These are phyloP conservation scores for Pachliopta kotzebuea DNA, from an alignment of 2,888 invertebrate species.

Conservation along the genomic window DNA sequence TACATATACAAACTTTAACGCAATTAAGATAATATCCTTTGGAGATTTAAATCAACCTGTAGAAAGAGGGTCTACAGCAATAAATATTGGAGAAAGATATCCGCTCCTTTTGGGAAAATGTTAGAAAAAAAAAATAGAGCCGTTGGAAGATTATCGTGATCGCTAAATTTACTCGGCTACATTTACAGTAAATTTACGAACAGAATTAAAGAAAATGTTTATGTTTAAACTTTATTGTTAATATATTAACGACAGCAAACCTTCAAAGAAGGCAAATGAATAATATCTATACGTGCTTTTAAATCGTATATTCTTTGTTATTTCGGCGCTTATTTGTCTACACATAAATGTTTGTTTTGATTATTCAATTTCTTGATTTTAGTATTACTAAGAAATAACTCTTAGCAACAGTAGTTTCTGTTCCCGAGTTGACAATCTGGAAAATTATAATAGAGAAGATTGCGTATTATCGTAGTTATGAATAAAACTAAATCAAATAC, in stretches of 20 bases:
- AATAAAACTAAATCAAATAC: too few species aligned
- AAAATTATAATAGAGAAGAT: too few species aligned
- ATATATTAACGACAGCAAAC: constrained; percentile 1
- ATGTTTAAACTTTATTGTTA: neutral
- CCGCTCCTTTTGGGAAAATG: constrained; percentile 22
- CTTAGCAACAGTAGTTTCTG: too few species aligned
- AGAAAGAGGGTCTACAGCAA: constrained; percentile 25
- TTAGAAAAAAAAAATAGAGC: constrained; percentile 24
- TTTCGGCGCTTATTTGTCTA: too few species aligned
- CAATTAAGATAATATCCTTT: constrained; percentile 28
- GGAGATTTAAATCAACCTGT: constrained; percentile 28
- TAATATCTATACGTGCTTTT: too few species aligned
- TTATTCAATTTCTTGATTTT: too few species aligned
- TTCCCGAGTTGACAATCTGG: too few species aligned
- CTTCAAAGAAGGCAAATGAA: too few species aligned
- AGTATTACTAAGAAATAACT: too few species aligned
- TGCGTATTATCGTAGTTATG: too few species aligned
- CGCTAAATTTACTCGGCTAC: constrained; percentile 25
- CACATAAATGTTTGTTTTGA: too few species aligned
- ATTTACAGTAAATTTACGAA: constrained; percentile 15
- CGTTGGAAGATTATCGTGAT: constrained; percentile 25
- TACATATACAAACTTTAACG: constrained; percentile 18
- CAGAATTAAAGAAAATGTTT: constrained; percentile 6
- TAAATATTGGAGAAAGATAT: constrained; percentile 27
- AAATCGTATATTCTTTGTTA: too few species aligned